Base-by-base conservation (phyloP, 2,797 vertebrate species). In the Bradypus variegatus region DNA sequence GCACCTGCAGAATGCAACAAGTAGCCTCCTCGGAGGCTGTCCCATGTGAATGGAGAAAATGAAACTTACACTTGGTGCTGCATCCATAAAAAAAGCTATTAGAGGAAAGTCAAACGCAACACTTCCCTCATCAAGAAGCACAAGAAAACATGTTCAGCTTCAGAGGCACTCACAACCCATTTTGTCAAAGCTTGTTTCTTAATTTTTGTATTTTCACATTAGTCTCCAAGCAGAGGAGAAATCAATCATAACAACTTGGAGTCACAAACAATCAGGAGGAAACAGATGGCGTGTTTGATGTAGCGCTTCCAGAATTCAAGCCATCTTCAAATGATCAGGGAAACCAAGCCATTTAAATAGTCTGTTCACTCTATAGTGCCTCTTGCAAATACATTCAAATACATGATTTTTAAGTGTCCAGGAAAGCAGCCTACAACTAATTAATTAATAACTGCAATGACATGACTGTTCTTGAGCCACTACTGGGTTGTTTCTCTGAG, bases 221-320 rank as follows among this genome's bases (percentile, higher is more conserved):
- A 90, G 93, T 95, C 95, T 93, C 95, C 95, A 29, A 94, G 94
- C 92, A 95, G 36, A 76, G 75, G 88, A 95, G 88, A 96, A 96
- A 97, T 95, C 96, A 95, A 96, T 96, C 95, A 95, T 91, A 94
- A 96, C 94, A 96, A 95, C 84, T 60, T 58, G 2, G 12, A 62
- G 75, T 55, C 93, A 12, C 23, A 76, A 0, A 1, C 92, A 96
- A 96, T 95, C 96, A 93, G 93, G 96, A 97, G 97, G 96, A 97
- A 96, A 97, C 96, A 96, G 97, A 97, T 96, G 96, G 96, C n/a
- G 90, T 6, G 4, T 82, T 70, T 95, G 95, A 97, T 41, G 93
- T 75, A 90, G 81, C 67, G 27, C 58, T 93, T 95, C 94, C 76
- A 88, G 95, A 96, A 96, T 75, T 73, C 85, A 75, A 91, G 90